Base-by-base conservation (phyloP, 1,140 invertebrate species). In the Charaxes varanes region DNA sequence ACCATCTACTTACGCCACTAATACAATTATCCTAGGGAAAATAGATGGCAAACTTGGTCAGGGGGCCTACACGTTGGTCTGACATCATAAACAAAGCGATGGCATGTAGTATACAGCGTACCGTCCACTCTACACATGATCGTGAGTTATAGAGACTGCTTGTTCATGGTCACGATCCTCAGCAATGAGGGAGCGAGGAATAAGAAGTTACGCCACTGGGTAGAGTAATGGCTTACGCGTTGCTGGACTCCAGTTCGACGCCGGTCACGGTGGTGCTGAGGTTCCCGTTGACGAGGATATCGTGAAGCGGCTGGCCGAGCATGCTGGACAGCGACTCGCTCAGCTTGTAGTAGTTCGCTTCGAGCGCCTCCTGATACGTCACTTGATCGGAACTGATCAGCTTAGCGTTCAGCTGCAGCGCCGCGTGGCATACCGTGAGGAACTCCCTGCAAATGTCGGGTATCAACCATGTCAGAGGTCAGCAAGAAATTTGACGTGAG, bases 321-420 rank as follows among this genome's bases (percentile, higher is more conserved):
- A 94, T 72, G 16, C 85, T 82, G 18, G 91, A 90, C n/a, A 97
- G 85, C 22, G 90, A 90, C 36, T 90, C 87, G 41, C 93, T 93
- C 11, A 97, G 85, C 55, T 96, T 95, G 53, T 92, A 90, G 83
- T 94, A 97, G 70, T 96, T 97, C 17, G 90, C 85, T 55, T 91
- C 90, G 4, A 97, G 77, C 0, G 92, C 92, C 62, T 94, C 91
- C 65, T 97, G 96, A 64, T 97, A 97, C 57, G 96, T 92, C 13
- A 91, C 87, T 68, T 97, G 95, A 78, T 97, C 94, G 3, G 89
- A 88, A 19, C 89, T 89, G 51, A 97, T 94, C 28, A 97, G 84
- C 54, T 92, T 91, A 10, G 90, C 92, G 83, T 97, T 97, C 31
- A 97, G 87, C 70, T 96, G 93, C 15, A 97, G 70, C 0, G 94